Conservation (phyloP, 2,888 invertebrate genomes). For the Papilio demoleus region DNA sequence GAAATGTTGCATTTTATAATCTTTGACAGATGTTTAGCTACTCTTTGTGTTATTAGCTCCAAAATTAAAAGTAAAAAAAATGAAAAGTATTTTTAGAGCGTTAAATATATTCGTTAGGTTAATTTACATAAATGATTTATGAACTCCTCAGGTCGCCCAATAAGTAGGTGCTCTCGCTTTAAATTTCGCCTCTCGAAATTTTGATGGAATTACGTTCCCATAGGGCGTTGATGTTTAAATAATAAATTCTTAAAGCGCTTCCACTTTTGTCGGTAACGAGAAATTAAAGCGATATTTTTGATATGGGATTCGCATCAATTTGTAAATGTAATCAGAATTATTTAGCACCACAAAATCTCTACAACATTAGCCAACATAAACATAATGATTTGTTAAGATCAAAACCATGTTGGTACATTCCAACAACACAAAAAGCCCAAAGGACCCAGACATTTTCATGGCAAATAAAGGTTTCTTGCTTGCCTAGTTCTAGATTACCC, state of each 20-base stretch:
- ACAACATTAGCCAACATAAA: too few relatives aligned
- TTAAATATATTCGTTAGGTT: conserved; percentile 1
- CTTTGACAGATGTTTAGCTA: too few relatives aligned
- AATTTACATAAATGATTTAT: conserved; percentile 31
- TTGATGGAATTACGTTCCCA: conserved; percentile 21
- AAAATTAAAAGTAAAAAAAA: not conserved
- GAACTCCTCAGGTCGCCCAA: conserved; percentile 8
- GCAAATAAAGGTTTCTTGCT: too few relatives aligned
- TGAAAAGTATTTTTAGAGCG: not conserved
- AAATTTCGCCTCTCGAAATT: conserved; percentile 30
- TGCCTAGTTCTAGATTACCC: not conserved
- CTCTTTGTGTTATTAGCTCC: too few relatives aligned
- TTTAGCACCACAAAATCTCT: not conserved
- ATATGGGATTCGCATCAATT: not conserved
- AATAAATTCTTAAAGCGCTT: conserved; percentile 31
- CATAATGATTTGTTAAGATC: too few relatives aligned
- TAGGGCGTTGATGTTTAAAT: conserved; percentile 29
- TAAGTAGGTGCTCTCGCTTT: conserved; percentile 8
- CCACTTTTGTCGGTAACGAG: conserved; percentile 8
- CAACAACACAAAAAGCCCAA: too few relatives aligned
- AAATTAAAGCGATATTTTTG: not conserved
- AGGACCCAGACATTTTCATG: too few relatives aligned
- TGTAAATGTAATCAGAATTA: not conserved
- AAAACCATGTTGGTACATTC: too few relatives aligned
- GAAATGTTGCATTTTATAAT: too few relatives aligned